Evolutionary conservation across 2,797 vertebrate species (phyloP).

Genomic region (Chiroxiphia lanceolata): DNA sequence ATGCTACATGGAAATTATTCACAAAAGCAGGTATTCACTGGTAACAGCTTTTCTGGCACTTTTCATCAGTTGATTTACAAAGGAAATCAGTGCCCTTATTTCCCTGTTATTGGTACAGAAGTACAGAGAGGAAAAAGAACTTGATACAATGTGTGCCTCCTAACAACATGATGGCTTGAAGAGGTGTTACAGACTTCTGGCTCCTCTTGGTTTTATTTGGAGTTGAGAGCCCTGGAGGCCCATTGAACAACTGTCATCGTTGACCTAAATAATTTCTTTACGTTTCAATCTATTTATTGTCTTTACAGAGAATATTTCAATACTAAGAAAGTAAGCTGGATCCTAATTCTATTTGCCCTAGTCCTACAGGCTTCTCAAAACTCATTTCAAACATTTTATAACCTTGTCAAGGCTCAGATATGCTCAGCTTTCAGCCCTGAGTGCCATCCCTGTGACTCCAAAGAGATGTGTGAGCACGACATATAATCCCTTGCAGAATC

Average conservation of each 20-base stretch:
- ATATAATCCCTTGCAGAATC: neutral
- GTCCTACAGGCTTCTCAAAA: neutral
- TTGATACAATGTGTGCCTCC: neutral
- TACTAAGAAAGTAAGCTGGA: neutral
- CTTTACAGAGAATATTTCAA: neutral
- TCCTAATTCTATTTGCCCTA: neutral
- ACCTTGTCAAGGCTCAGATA: neutral
- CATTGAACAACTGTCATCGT: neutral
- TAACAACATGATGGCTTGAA: neutral
- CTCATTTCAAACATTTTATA: neutral
- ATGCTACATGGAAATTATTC: neutral
- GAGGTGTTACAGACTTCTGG: neutral
- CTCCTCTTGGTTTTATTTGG: neutral
- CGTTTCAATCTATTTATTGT: neutral
- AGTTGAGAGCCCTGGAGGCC: neutral
- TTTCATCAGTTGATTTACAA: neutral
- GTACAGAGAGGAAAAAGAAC: neutral
- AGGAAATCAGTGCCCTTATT: neutral
- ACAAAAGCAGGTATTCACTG: neutral
- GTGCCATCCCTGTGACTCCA: neutral
- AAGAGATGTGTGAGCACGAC: neutral
- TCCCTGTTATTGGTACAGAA: neutral
- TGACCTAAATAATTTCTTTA: conserved; percentile 3
- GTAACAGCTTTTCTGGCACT: neutral
- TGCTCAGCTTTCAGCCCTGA: neutral